phyloP scores from a whole-genome alignment of 2,797 vertebrate genomes.

The Telmatherina bonti region DNA sequence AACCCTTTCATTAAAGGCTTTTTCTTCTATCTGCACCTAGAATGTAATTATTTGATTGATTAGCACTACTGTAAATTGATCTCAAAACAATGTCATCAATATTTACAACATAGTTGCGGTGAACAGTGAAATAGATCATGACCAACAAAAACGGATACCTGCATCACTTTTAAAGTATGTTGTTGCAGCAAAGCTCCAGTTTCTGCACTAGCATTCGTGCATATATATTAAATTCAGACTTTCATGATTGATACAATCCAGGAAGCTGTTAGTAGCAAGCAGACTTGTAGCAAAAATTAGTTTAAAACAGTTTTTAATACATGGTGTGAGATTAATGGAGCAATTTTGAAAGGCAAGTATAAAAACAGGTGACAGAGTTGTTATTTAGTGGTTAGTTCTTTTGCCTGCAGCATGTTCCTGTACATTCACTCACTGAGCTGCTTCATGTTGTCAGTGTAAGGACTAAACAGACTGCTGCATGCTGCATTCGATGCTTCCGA shows the following conservation, averaged over 20 bases:
- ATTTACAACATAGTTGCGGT: too few species aligned
- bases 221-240: too few species aligned
- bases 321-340: neutral
- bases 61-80: neutral
- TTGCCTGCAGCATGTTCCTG: neutral
- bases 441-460: conserved; percentile 15
- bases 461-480: conserved; percentile 9
- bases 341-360: neutral
- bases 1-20: neutral
- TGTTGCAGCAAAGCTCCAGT: too few species aligned
- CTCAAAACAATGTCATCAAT: too few species aligned
- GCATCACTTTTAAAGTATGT: too few species aligned
- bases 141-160: too few species aligned
- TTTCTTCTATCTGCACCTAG: neutral
- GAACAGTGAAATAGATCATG: too few species aligned
- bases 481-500: conserved; percentile 17
- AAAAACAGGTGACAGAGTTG: neutral
- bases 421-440: neutral
- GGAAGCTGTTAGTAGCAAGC: conserved; percentile 2
- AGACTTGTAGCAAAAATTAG: neutral
- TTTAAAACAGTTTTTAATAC: neutral
- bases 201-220: too few species aligned
- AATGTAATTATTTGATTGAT: neutral
- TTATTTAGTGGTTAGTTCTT: neutral
- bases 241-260: neutral